Evolutionary conservation across 1,140 invertebrate species (phyloP), one percentile per base, ranked within the genome.

Genomic region (Scaptomyza graminum): DNA sequence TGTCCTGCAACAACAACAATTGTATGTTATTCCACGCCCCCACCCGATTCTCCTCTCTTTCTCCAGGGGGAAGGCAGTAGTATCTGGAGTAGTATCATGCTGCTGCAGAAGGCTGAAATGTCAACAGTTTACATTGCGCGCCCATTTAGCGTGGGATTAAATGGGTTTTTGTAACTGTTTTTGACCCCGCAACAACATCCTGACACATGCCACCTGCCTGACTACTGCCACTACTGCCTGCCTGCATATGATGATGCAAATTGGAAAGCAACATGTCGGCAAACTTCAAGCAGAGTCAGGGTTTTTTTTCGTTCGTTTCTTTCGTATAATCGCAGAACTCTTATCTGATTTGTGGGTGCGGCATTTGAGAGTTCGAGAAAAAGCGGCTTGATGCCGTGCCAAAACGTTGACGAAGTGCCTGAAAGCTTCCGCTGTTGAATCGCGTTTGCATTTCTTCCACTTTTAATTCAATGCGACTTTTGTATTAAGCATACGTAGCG

Each of bases 101-200:
- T 88, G 76, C 65, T 46, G 69, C 51, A 41, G 41, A 63, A 76
- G 83, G 62, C 79, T 76, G 66, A 83, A 88, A 88, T 88, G 83
- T 88, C 83, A 88, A 88, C 83, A 88, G 83, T 88, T 88, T 88
- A 83, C 83, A 83, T 71, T 88, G 83, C 72, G 83, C 72, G 75
- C 79, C 79, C 83, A 88, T 88, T 88, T 83, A 78, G 72, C 76
- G 71, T 65, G 76, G 79, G 83, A 83, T 88, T 88, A 88, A 88
- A 87, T 83, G 83, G 83, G 75, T 87, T 87, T 87, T 74, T 68
- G 66, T 73, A 37, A 71, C 74, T 68, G 49, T 57, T 62, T 74
- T 72, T 78, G 70, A 74, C 70, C 70, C 71, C 68, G 56, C 31
- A 44, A 39, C 18, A 22, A 9, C 41, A 8, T 16, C 28, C 34